Conservation (phyloP, 2,797 vertebrate species). For the Scomberomorus guttatus region DNA sequence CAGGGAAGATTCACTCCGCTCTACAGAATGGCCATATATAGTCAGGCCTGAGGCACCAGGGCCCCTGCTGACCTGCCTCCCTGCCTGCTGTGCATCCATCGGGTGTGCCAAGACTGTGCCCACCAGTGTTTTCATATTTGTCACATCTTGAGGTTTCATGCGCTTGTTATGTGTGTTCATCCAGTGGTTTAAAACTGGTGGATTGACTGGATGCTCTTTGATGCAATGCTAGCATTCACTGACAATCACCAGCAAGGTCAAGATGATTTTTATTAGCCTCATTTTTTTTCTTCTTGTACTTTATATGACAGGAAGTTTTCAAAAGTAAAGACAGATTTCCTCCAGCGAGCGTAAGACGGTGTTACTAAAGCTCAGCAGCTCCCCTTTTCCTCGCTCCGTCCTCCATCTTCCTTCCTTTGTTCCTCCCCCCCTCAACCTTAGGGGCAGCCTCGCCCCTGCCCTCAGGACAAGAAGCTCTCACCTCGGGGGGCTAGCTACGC, state of each 20-base stretch:
- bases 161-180: constrained; percentile 5
- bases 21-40: constrained; percentile 71
- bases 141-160: background rate
- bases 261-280: background rate
- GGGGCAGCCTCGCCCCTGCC: constrained; percentile 56
- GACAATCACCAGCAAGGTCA: background rate
- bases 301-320: background rate
- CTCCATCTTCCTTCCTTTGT: constrained; percentile 46
- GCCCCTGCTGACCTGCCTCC: constrained; percentile 47
- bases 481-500: constrained; percentile 38
- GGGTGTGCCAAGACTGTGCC: constrained; percentile 42
- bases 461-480: constrained; percentile 33
- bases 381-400: background rate
- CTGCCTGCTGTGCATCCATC: constrained; percentile 48
- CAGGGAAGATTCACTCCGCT: constrained; percentile 49
- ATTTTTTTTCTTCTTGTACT: background rate
- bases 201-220: background rate
- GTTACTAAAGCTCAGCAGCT: background rate
- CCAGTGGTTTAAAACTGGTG: background rate
- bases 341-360: background rate
- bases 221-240: constrained; percentile 5
- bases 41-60: constrained; percentile 48
- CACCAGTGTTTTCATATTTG: constrained; percentile 29
- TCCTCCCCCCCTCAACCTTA: background rate
- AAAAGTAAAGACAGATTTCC: background rate